A percentile compares a stretch with the other conserved stretches of the same genome.
These are phyloP conservation scores for Lamprologus sp. DNA, from an alignment of 2,113 vertebrate species.

Conservation along the genomic window DNA sequence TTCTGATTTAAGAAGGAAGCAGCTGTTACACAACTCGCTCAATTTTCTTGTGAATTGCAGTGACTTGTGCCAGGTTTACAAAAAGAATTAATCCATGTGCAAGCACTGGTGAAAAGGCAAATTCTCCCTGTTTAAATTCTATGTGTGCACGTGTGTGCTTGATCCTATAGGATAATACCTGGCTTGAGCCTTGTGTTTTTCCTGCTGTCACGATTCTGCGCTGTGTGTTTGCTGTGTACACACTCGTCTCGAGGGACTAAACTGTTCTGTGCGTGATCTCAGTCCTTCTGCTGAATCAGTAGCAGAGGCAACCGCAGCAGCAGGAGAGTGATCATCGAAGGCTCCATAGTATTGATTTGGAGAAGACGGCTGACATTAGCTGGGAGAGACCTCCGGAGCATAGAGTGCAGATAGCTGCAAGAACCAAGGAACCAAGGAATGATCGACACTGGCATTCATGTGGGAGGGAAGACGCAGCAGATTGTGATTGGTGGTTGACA, in stretches of 20 bases:
- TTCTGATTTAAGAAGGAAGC: constrained; percentile 3
- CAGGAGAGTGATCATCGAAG: constrained; percentile 31
- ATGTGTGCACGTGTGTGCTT: neutral
- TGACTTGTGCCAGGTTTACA: neutral
- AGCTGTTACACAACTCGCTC: neutral
- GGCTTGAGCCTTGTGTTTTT: neutral
- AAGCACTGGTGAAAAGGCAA: neutral
- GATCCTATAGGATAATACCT: neutral
- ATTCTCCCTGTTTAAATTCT: neutral
- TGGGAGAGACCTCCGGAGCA: neutral
- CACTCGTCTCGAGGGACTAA: neutral
- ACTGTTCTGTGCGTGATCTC: neutral
- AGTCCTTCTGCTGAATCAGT: neutral
- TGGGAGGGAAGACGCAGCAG: neutral
- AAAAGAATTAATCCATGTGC: neutral
- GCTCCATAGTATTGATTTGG: constrained; percentile 36
- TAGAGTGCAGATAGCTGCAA: neutral
- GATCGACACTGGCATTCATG: neutral
- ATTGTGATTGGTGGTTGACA: neutral
- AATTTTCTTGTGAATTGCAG: neutral
- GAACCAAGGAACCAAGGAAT: constrained; percentile 8
- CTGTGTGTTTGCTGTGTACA: neutral
- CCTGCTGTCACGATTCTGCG: neutral
- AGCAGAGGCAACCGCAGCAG: neutral
- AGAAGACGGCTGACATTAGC: constrained; percentile 24